Evolutionary conservation across 1,140 invertebrate species (phyloP), one percentile per base, ranked within the genome.

Genomic region (Paraescarpia echinospica): DNA sequence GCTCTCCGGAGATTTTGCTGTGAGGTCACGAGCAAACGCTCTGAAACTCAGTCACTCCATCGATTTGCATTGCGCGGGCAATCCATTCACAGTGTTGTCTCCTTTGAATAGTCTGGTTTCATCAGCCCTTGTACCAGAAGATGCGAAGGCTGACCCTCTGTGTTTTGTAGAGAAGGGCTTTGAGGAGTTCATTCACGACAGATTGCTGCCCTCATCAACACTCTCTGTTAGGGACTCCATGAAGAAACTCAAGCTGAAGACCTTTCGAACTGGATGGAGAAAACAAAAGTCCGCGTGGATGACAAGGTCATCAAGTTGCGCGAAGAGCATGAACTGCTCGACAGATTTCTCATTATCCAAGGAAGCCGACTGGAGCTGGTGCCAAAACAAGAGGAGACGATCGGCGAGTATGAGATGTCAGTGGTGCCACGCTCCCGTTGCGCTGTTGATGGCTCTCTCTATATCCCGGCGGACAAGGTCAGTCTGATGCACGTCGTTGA

Each of bases 171-270:
- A 48, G 48, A 91, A 91, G 91, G 91, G 91, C 18, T 35, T 91
- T 48, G 91, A 91, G 48, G 41, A 48, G 41, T 34, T n/a, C 41
- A 6, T 91, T 48, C n/a, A 59, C 34, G 91, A 91, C 91, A 91
- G 91, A 91, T 91, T 91, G 8, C 33, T 35, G 91, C 33, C 33
- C n/a, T 12, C 33, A n/a, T 91, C 91, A 41, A 91, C 14, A 41
- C 33, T 91, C 34, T 91, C 35, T 2, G 33, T 91, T 41, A 41
- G 35, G 91, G 91, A 48, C 91, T 59, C 33, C 5, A 48, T 91
- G 91, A 91, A 91, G 91, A 91, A 91, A 91, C 48, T 91, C 6
- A 91, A 91, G 2, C 91, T 91, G 48, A 91, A 48, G 48, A 91
- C 35, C 33, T 48, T 9, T 34, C 89, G 12, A 35, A 14, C 33